These are phyloP conservation scores for Poeciliopsis turrubarensis DNA, from an alignment of 2,113 vertebrate genomes.

Conservation along the genomic window DNA sequence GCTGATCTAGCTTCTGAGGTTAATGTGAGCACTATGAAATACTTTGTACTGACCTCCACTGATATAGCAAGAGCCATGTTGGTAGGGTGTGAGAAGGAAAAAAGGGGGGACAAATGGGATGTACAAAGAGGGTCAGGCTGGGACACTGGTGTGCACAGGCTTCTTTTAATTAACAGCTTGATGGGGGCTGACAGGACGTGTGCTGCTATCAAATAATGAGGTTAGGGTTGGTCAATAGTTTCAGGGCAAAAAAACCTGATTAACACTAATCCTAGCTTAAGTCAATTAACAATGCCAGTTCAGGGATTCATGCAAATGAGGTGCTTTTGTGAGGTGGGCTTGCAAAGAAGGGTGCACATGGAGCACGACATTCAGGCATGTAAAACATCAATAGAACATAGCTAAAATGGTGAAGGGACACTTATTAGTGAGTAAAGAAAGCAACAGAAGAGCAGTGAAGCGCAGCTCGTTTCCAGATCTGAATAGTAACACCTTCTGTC, in stretches of 20 bases:
- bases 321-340: slow-evolving; percentile 60
- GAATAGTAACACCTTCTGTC: slow-evolving; percentile 25
- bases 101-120: slow-evolving; percentile 9
- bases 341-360: slow-evolving; percentile 29
- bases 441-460: slow-evolving; percentile 15
- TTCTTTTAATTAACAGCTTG: slow-evolving; percentile 76
- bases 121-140: slow-evolving; percentile 22
- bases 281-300: slow-evolving; percentile 78
- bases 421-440: slow-evolving; percentile 38
- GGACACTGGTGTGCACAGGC: slow-evolving; percentile 40
- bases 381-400: slow-evolving; percentile 44
- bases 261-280: slow-evolving; percentile 80
- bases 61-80: slow-evolving; percentile 2
- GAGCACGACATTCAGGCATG: slow-evolving; percentile 39
- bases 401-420: slow-evolving; percentile 22
- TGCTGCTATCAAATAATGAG: slow-evolving; percentile 82
- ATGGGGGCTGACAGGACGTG: slow-evolving; percentile 75
- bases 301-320: slow-evolving; percentile 75
- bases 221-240: slow-evolving; percentile 77
- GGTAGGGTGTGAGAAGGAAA: slow-evolving; percentile 23
- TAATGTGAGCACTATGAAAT: slow-evolving; percentile 5
- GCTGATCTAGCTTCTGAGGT: neutral
- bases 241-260: slow-evolving; percentile 77
- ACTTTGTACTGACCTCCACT: slow-evolving; percentile 35
- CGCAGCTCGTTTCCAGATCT: slow-evolving; percentile 29